Conservation (phyloP, 1,140 invertebrate genomes). For the Andrena cerasifolii region DNA sequence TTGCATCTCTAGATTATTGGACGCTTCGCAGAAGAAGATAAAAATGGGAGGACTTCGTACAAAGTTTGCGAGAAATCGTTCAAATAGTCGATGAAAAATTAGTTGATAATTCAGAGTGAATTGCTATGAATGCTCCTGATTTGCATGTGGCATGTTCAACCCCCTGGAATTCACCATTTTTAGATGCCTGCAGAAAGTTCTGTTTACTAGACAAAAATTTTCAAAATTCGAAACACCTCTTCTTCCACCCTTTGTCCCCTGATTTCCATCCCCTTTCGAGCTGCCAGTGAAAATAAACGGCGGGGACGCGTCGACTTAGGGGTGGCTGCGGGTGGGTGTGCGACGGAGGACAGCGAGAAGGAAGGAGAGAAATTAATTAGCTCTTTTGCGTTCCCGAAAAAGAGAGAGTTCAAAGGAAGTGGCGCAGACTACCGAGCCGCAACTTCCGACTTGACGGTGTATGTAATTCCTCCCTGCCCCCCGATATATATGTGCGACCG, state of each 20-base stretch:
- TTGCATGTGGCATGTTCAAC: too few relatives aligned
- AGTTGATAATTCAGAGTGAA: too few relatives aligned
- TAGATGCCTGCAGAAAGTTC: too few relatives aligned
- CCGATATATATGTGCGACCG: constrained; percentile 21
- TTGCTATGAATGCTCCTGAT: too few relatives aligned
- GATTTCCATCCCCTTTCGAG: constrained; percentile 21
- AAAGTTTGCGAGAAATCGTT: too few relatives aligned
- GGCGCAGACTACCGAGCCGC: constrained; percentile 63
- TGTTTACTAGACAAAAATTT: too few relatives aligned
- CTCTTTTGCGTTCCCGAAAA: constrained; percentile 70
- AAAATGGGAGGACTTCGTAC: too few relatives aligned
- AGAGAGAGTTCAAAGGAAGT: constrained; percentile 75
- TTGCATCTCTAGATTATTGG: too few relatives aligned
- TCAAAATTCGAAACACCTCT: not conserved
- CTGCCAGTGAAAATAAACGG: constrained; percentile 68
- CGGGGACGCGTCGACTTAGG: constrained; percentile 38
- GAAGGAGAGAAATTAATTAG: constrained; percentile 75
- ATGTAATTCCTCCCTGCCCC: constrained; percentile 46
- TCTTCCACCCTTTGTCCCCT: constrained; percentile 2
- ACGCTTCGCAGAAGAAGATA: too few relatives aligned
- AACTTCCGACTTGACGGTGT: constrained; percentile 62
- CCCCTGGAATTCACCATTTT: not conserved
- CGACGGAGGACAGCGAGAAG: constrained; percentile 1
- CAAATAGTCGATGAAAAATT: too few relatives aligned
- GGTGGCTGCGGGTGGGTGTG: not conserved